Base-by-base conservation (phyloP, 2,113 vertebrate species). In the Podilymbus podiceps region DNA sequence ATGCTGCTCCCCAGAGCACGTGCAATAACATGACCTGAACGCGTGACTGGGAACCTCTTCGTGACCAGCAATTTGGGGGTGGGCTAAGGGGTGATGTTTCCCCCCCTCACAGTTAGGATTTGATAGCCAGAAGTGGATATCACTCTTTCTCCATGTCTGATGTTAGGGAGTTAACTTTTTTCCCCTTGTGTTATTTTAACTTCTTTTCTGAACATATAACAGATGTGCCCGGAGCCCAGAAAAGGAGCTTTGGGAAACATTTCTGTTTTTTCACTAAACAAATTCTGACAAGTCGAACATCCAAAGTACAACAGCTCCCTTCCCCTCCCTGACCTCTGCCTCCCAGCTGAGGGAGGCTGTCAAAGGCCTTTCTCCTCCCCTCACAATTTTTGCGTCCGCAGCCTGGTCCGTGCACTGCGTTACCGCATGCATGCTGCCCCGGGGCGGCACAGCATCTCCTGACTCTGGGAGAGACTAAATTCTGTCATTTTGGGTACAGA, bases 161-260 rank as follows among this genome's bases (percentile, higher is more conserved):
- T 35, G 7, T 42, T 49, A 59, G 21, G 16, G 82, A 96, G 79
- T 89, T 94, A 96, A 93, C 33, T 68, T 75, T 38, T 31, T 2
- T 6, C 22, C 19, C 49, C 0, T n/a, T 42, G 15, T 31, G 44
- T 55, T 92, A 84, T 90, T 95, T 92, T 58, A 92, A 40, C 23
- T 88, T 40, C 11, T 77, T 71, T 84, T 68, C 83, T 81, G 79
- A 86, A 90, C 50, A 17, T 47, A 1, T 18, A 85, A 69, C 85
- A 90, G 88, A 95, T 79, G 30, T 71, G 85, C 52, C 68, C 47
- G 38, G 79, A 90, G 81, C 52, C 33, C 81, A 93, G 80, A 68
- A 79, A 74, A 96, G 38, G 62, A 92, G 76, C 88, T 95, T 86
- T 88, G 88, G 90, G 79, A 96, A 94, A 89, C 46, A 67, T 95